phyloP scores from a whole-genome alignment of 2,113 vertebrate species.

The Bubo blakistoni region DNA sequence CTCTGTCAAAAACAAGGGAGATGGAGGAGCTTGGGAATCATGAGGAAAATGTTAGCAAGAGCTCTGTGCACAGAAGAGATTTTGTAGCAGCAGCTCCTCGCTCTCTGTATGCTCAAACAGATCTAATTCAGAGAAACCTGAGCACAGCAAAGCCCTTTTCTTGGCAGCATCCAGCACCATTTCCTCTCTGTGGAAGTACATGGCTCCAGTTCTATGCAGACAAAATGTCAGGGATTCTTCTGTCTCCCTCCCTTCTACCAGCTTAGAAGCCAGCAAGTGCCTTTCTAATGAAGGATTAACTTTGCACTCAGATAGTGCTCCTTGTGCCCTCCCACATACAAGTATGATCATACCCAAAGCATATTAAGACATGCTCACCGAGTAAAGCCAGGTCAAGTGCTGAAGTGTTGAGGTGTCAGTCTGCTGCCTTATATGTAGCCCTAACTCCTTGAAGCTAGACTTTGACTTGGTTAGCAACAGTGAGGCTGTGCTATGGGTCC shows the following conservation, averaged over 20 bases:
- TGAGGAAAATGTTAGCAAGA: background rate
- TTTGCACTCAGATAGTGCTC: background rate
- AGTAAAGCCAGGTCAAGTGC: background rate
- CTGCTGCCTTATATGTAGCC: background rate
- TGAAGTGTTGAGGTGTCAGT: background rate
- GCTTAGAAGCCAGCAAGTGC: background rate
- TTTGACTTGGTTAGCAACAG: background rate
- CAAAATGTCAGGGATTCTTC: background rate
- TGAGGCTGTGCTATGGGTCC: background rate
- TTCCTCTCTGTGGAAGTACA: background rate
- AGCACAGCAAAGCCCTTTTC: background rate
- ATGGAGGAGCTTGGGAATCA: background rate
- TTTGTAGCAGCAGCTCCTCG: background rate
- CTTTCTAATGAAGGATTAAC: background rate
- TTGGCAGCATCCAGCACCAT: background rate
- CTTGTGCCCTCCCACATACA: background rate
- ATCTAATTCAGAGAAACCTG: background rate
- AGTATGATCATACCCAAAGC: background rate
- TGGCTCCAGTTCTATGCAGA: background rate
- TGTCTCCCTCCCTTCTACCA: background rate
- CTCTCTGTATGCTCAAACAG: background rate
- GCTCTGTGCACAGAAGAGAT: background rate
- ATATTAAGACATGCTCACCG: background rate
- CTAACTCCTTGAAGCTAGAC: background rate
- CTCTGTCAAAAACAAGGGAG: background rate